Conservation (phyloP, 2,113 vertebrate genomes). For the Gopherus flavomarginatus region DNA sequence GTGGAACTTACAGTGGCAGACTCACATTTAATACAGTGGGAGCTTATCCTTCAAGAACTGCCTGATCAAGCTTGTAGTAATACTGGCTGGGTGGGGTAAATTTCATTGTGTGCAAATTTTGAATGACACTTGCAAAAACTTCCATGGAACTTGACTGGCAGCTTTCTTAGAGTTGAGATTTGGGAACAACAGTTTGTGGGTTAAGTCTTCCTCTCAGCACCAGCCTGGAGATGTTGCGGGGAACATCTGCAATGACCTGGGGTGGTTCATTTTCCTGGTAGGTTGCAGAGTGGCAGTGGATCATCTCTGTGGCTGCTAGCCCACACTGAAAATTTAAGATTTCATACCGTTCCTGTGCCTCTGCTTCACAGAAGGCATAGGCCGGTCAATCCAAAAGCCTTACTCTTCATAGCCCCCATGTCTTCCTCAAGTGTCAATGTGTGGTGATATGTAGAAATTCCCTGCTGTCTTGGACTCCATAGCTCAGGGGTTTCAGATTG, state of each 20-base stretch:
- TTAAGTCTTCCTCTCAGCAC: background rate
- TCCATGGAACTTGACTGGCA: background rate
- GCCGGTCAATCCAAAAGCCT: background rate
- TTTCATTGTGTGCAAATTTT: background rate
- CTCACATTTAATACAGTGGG: background rate
- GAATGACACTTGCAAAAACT: background rate
- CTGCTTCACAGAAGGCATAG: background rate
- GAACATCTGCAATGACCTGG: background rate
- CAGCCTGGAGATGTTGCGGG: background rate
- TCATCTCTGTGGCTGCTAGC: background rate
- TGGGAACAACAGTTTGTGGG: background rate
- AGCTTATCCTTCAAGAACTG: background rate
- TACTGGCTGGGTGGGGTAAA: background rate
- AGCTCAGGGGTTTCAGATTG: background rate
- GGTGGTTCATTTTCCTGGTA: background rate
- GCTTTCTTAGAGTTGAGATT: background rate
- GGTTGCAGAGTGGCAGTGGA: background rate
- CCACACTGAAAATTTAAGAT: accelerated
- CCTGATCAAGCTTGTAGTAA: background rate
- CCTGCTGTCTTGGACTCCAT: background rate
- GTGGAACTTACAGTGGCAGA: background rate
- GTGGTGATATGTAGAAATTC: background rate
- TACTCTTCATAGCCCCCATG: background rate
- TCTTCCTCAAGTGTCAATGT: background rate
- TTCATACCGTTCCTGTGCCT: background rate